Conservation (phyloP, 2,888 invertebrate genomes). For the Heliconius hortense region DNA sequence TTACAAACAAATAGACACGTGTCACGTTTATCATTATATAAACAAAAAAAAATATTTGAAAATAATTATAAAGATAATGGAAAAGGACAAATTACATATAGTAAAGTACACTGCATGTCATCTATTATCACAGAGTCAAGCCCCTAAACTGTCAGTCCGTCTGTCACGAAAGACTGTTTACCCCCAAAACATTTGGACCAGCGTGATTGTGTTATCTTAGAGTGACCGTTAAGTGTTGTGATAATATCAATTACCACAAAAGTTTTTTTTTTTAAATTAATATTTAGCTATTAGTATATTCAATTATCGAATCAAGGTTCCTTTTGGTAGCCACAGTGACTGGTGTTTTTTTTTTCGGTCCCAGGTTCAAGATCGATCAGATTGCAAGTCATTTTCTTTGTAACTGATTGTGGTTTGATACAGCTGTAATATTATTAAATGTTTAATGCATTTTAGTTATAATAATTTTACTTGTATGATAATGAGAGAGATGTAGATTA, state of each 20-base stretch:
- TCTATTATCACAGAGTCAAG: constrained; percentile 4
- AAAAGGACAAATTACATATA: constrained; percentile 2
- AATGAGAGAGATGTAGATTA: too few species aligned
- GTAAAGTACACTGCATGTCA: not conserved
- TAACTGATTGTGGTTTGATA: too few species aligned
- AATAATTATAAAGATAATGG: not conserved
- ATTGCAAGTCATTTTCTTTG: not conserved
- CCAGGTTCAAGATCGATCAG: too few species aligned
- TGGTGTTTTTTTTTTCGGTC: not conserved
- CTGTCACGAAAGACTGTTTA: constrained; percentile 14
- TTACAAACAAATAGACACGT: not conserved
- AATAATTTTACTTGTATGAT: not conserved
- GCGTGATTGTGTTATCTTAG: constrained; percentile 28
- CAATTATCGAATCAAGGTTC: constrained; percentile 6
- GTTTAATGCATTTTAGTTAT: not conserved
- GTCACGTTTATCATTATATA: not conserved
- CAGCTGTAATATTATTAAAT: too few species aligned
- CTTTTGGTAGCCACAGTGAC: constrained; percentile 4
- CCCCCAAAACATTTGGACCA: constrained; percentile 11
- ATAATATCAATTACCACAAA: too few species aligned
- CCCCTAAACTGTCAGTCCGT: not conserved
- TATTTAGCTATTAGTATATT: not conserved
- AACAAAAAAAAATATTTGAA: not conserved
- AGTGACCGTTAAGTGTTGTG: constrained; percentile 4
- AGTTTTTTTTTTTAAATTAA: not conserved